phyloP scores from a whole-genome alignment of 2,888 invertebrate species.

The Ernsta delagoae region DNA sequence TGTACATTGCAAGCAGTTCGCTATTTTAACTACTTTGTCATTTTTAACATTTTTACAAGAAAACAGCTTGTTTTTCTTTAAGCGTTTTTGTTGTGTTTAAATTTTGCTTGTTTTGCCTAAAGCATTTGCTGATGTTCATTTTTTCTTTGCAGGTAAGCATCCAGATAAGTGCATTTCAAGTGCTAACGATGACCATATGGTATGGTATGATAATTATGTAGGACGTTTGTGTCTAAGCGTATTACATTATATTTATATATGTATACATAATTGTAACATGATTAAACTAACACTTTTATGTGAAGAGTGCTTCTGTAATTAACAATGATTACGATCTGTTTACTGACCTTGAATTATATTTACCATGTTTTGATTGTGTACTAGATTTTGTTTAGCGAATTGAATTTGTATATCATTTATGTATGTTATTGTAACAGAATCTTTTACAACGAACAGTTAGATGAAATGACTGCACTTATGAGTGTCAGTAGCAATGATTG shows the following conservation, averaged over 20 bases:
- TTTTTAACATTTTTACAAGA: conserved; percentile 6
- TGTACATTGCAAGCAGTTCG: conserved; percentile 8
- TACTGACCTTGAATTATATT: conserved; percentile 4
- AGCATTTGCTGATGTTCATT: too few relatives aligned
- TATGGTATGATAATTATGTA: too few relatives aligned
- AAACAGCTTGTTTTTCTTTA: too few relatives aligned
- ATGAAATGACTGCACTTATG: not conserved
- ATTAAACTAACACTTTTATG: not conserved
- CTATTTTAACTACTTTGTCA: conserved; percentile 4
- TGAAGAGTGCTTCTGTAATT: conserved; percentile 3
- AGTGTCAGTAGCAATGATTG: conserved; percentile 14
- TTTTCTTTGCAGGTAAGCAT: too few relatives aligned
- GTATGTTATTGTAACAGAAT: not conserved
- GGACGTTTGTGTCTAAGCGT: too few relatives aligned
- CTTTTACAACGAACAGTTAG: conserved; percentile 1
- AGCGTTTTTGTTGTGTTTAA: too few relatives aligned
- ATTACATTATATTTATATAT: too few relatives aligned
- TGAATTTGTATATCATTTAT: not conserved
- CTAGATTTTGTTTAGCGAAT: not conserved
- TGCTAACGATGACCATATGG: too few relatives aligned
- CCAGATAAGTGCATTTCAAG: too few relatives aligned
- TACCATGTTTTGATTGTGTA: conserved; percentile 8
- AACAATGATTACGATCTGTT: conserved; percentile 15
- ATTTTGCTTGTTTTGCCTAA: too few relatives aligned
- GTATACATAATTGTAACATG: too few relatives aligned